Evolutionary conservation across 2,113 vertebrate species (phyloP).

Genomic region (Microcebus ravelobensis): DNA sequence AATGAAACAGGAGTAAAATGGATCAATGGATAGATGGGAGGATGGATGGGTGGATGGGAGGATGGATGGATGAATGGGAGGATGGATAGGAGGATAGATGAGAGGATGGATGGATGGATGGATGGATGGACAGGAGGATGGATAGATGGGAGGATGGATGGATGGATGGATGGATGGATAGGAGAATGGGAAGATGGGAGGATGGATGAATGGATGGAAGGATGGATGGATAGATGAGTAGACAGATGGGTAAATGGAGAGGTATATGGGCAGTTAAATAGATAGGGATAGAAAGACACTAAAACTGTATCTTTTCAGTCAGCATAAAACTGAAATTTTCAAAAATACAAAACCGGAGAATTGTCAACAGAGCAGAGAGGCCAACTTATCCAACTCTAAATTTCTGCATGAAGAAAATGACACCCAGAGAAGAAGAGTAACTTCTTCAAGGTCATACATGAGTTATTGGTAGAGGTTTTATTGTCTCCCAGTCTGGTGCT

Average conservation of each 20-base stretch:
- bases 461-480: neutral
- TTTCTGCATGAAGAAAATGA: neutral
- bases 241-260: neutral
- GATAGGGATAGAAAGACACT: neutral
- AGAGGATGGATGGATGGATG: neutral
- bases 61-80: neutral
- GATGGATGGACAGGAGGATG: neutral
- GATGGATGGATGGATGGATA: neutral
- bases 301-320: neutral
- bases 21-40: neutral
- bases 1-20: neutral
- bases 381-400: neutral
- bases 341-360: neutral
- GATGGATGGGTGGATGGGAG: neutral
- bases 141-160: neutral
- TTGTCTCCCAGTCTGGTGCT: neutral
- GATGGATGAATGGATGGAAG: neutral
- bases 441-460: neutral
- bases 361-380: neutral
- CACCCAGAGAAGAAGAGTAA: neutral
- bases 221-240: neutral
- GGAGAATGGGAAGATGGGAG: neutral
- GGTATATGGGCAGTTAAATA: neutral
- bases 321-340: neutral
- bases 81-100: neutral